Evolutionary conservation across 1,140 invertebrate genomes (phyloP), one percentile per base, ranked within the genome.

Genomic region (Glossosoma conforme): DNA sequence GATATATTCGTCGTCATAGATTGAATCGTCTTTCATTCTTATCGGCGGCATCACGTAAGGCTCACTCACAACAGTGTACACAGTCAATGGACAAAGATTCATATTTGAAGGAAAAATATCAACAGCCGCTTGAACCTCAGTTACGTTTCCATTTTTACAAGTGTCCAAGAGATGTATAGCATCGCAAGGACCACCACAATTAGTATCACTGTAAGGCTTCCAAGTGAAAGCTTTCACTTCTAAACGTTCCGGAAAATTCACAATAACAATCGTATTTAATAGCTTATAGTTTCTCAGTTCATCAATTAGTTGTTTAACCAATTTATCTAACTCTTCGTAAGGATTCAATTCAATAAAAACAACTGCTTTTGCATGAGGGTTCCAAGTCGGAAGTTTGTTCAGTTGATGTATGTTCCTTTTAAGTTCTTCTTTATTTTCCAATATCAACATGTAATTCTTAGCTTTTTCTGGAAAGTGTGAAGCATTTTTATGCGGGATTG

Each of bases 391-490:
- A 30, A 75, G 61, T 58, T 66, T 69, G 40, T 66, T 71, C 21
- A 75, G 44, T 51, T 72, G 67, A 21, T 63, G 41, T 51, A 74
- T 70, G 54, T 72, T 67, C 45, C 65, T 64, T 21, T 53, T 58
- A 15, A 72, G 58, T 52, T 74, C 69, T 21, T 59, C 60, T 64
- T 70, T 67, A 35, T 69, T 61, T 62, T 75, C 68, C 42, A 75
- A 63, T 61, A 75, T 67, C 61, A 75, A 62, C 66, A 75, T 67
- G 60, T 75, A 75, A 65, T 75, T 75, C 60, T 75, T 72, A 21
- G 72, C 72, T 62, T 72, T 74, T 62, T 75, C 72, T n/a, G 65
- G 68, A 47, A 75, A 75, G 62, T 73, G 71, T 3, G 72, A 71
- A 18, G 71, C 70, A 59, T 75, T 75, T 13, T 65, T 68, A 48